phyloP scores from a whole-genome alignment of 2,888 invertebrate genomes.

The Panopea generosa region DNA sequence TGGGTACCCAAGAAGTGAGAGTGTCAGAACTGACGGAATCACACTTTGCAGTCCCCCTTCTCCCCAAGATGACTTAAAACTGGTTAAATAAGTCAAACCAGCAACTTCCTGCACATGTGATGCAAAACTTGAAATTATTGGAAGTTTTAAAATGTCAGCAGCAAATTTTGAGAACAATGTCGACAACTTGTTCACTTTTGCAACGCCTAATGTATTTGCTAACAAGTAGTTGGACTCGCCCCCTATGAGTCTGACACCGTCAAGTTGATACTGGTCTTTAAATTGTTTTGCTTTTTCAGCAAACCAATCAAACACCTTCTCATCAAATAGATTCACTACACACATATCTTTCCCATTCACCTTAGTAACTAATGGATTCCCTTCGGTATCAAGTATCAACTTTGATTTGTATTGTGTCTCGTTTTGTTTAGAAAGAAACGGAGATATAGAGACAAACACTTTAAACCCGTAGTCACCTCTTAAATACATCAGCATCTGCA shows the following conservation, averaged over 20 bases:
- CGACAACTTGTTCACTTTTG: slow-evolving; percentile 71
- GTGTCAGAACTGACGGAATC: slow-evolving; percentile 91
- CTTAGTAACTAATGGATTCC: slow-evolving; percentile 78
- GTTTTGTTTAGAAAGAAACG: slow-evolving; percentile 94
- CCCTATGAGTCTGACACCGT: slow-evolving; percentile 95
- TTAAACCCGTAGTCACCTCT: slow-evolving; percentile 88
- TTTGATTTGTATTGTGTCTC: slow-evolving; percentile 90
- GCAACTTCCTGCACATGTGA: slow-evolving; percentile 93
- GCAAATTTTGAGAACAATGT: slow-evolving; percentile 83
- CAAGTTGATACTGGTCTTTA: slow-evolving; percentile 89
- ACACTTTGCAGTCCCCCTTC: slow-evolving; percentile 91
- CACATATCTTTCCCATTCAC: slow-evolving; percentile 89
- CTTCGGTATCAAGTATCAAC: slow-evolving; percentile 89
- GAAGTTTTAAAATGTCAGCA: slow-evolving; percentile 89
- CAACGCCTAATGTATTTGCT: slow-evolving; percentile 53
- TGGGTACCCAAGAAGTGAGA: slow-evolving; percentile 92
- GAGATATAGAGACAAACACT: slow-evolving; percentile 90
- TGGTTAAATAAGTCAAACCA: slow-evolving; percentile 92
- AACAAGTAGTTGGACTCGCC: slow-evolving; percentile 84
- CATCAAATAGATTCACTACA: slow-evolving; percentile 94
- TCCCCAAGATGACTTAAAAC: slow-evolving; percentile 95
- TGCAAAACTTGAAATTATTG: slow-evolving; percentile 90
- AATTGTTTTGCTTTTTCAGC: slow-evolving; percentile 89
- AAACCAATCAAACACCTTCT: slow-evolving; percentile 92
- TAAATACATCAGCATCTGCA: slow-evolving; percentile 22